phyloP scores from a whole-genome alignment of 2,797 vertebrate genomes.

The Podargus strigoides region DNA sequence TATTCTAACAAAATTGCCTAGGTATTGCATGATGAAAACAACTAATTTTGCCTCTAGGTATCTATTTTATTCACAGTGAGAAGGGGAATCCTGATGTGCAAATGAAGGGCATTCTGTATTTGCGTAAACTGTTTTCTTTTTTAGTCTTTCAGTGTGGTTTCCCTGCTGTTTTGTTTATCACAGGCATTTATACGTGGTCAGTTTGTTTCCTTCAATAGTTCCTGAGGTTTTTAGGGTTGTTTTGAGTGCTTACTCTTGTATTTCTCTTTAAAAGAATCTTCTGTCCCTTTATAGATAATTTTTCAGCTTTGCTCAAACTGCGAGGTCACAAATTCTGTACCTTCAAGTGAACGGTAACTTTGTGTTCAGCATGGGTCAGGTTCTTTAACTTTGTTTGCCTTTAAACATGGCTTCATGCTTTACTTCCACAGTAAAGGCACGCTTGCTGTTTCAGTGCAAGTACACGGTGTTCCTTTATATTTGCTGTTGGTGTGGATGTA shows the following conservation, averaged over 20 bases:
- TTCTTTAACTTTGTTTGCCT: neutral
- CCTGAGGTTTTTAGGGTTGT: neutral
- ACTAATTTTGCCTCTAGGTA: neutral
- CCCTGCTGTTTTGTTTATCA: neutral
- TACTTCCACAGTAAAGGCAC: neutral
- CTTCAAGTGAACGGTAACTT: neutral
- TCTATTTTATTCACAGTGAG: neutral
- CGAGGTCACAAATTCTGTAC: neutral
- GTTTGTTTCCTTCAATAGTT: neutral
- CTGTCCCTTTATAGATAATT: neutral
- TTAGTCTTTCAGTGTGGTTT: neutral
- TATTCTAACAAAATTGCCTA: neutral
- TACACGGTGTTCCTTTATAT: neutral
- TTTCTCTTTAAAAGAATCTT: neutral
- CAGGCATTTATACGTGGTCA: neutral
- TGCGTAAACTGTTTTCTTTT: neutral
- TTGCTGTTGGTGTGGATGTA: slow-evolving; percentile 4
- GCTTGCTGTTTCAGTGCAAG: neutral
- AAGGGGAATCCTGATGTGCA: neutral
- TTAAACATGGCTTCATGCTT: neutral
- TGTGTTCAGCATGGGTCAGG: neutral
- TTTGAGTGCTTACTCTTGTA: neutral
- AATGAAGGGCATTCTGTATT: neutral
- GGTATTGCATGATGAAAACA: neutral
- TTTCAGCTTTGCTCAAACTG: neutral